These are phyloP conservation scores for Coptodon bakossiorum DNA, from an alignment of 2,113 vertebrate genomes.

Conservation along the genomic window DNA sequence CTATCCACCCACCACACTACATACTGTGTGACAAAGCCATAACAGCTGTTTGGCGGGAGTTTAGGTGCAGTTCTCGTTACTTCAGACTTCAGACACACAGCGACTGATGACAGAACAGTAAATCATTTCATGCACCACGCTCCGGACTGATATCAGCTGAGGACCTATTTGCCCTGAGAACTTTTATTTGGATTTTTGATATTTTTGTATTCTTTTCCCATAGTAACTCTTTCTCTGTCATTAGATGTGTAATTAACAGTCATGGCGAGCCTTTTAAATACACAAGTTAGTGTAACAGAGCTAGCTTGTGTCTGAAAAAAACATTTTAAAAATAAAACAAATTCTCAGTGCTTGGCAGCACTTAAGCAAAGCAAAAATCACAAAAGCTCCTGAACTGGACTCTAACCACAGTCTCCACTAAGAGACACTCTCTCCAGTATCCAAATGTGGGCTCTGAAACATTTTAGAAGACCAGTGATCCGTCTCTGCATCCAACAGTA, in stretches of 20 bases:
- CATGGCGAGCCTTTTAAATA: neutral
- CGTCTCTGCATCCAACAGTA: neutral
- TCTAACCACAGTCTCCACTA: neutral
- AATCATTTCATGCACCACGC: neutral
- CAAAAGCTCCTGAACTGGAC: neutral
- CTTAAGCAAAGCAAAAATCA: neutral
- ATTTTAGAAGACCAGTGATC: neutral
- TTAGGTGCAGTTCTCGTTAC: neutral
- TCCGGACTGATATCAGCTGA: rapidly evolving
- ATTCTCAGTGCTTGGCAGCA: neutral
- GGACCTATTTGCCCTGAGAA: neutral
- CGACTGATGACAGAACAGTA: neutral
- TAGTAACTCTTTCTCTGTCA: neutral
- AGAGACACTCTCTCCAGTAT: neutral
- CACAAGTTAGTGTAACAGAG: rapidly evolving
- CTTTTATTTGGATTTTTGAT: neutral
- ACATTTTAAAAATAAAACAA: neutral
- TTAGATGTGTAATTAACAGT: neutral
- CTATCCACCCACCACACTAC: neutral
- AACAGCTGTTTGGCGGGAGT: neutral
- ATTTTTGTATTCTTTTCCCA: neutral
- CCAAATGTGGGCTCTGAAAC: neutral
- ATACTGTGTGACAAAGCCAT: neutral
- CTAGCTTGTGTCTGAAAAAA: neutral
- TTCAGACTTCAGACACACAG: neutral